A percentile compares a stretch with the other conserved stretches of the same genome.
Conservation (phyloP, 2,797 vertebrate species). For the Antennarius maculatus region DNA sequence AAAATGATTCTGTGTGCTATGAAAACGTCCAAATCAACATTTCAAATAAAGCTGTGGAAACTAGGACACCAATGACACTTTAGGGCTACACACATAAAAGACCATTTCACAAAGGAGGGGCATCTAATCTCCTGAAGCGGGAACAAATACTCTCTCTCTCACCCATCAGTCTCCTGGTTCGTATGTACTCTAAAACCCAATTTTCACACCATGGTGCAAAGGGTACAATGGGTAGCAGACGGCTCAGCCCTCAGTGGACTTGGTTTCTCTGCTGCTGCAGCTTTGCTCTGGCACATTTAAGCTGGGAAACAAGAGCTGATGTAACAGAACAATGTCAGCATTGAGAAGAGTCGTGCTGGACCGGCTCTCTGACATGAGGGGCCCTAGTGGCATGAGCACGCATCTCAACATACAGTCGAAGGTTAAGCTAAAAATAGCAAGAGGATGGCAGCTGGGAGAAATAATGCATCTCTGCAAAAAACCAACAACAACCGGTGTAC, state of each 20-base stretch:
- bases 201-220: constrained; percentile 40
- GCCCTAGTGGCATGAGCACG: constrained; percentile 14
- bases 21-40: constrained; percentile 64
- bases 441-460: background rate
- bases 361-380: constrained; percentile 3
- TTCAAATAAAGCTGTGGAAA: constrained; percentile 70
- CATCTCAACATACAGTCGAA: constrained; percentile 1
- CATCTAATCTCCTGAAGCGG: constrained; percentile 54
- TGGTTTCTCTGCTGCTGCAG: constrained; percentile 47
- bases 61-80: constrained; percentile 65
- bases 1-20: constrained; percentile 30
- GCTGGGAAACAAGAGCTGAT: constrained; percentile 32
- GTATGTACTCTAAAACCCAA: constrained; percentile 24
- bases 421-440: constrained; percentile 13
- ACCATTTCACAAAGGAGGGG: constrained; percentile 47
- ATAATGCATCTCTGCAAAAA: background rate
- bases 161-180: constrained; percentile 20
- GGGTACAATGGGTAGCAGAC: constrained; percentile 12
- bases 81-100: constrained; percentile 60
- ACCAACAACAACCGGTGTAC: background rate
- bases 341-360: constrained; percentile 17
- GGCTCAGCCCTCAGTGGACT: constrained; percentile 28
- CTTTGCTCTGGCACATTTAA: constrained; percentile 48
- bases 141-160: constrained; percentile 46
- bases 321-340: constrained; percentile 42